These are phyloP conservation scores for Zelleria hepariella DNA, from an alignment of 2,888 invertebrate genomes.

Conservation along the genomic window DNA sequence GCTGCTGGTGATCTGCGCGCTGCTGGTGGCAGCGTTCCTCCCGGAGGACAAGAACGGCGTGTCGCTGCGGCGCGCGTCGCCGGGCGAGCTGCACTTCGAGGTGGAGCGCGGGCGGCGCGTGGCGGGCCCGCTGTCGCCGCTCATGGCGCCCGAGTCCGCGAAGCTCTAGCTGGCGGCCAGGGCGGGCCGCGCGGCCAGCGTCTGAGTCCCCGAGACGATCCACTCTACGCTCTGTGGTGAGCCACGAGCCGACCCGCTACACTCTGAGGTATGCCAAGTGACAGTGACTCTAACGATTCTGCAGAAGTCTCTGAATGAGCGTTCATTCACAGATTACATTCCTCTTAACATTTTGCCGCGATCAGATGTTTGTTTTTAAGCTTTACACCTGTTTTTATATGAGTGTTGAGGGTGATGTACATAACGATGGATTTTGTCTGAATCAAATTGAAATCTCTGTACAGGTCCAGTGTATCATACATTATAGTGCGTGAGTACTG, in stretches of 20 bases:
- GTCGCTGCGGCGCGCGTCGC: conserved; percentile 63
- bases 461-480: conserved; percentile 30
- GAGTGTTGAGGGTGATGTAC: conserved; percentile 40
- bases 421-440: conserved; percentile 34
- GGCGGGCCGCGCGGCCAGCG: conserved; percentile 60
- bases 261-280: not conserved
- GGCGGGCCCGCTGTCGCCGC: conserved; percentile 82
- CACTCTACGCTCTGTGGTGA: not conserved
- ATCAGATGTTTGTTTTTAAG: conserved; percentile 47
- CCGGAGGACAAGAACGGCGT: conserved; percentile 72
- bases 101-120: conserved; percentile 84
- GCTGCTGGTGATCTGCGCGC: conserved; percentile 94
- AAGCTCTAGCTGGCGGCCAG: conserved; percentile 74
- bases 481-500: conserved; percentile 16
- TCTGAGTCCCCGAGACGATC: conserved; percentile 36
- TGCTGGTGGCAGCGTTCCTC: conserved; percentile 92
- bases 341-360: conserved; percentile 35
- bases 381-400: conserved; percentile 57
- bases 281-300: not conserved
- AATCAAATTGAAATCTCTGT: conserved; percentile 39
- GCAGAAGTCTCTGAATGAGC: not conserved
- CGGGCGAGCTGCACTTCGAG: conserved; percentile 85
- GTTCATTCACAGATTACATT: conserved; percentile 31
- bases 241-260: not conserved
- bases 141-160: conserved; percentile 83